Evolutionary conservation across 2,888 invertebrate species (phyloP).

Genomic region (Heteromurus nitidus): DNA sequence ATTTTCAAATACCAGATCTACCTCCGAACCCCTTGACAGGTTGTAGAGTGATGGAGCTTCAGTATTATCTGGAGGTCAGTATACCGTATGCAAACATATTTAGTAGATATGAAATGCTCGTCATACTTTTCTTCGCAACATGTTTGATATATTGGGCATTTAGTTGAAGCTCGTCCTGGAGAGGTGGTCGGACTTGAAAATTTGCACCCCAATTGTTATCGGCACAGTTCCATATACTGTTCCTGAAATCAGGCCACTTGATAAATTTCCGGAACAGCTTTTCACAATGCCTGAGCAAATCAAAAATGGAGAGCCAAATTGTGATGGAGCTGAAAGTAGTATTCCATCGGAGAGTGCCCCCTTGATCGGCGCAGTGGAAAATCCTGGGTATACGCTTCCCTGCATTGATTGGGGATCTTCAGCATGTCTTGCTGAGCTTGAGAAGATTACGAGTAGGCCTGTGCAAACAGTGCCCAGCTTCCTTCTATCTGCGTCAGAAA

Average conservation of each 20-base stretch:
- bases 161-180: slow-evolving; percentile 60
- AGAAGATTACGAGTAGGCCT: slow-evolving; percentile 51
- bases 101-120: no score
- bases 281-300: no score
- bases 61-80: slow-evolving; percentile 62
- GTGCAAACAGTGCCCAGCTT: slow-evolving; percentile 58
- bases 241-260: slow-evolving; percentile 23
- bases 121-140: background rate
- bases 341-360: slow-evolving; percentile 19
- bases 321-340: background rate
- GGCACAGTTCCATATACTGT: slow-evolving; percentile 41
- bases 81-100: no score
- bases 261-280: slow-evolving; percentile 5
- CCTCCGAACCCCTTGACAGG: slow-evolving; percentile 56
- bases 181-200: slow-evolving; percentile 60
- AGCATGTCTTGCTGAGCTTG: slow-evolving; percentile 55
- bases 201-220: slow-evolving; percentile 55
- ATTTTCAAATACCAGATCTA: slow-evolving; percentile 61
- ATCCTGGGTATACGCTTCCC: slow-evolving; percentile 37
- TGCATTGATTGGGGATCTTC: slow-evolving; percentile 55
- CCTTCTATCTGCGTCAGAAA: slow-evolving; percentile 53
- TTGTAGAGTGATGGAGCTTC: slow-evolving; percentile 53
- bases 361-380: slow-evolving; percentile 7
- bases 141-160: background rate
- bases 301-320: no score